Evolutionary conservation across 2,113 vertebrate species (phyloP), one percentile per base, ranked within the genome.

Genomic region (Strigops habroptila): DNA sequence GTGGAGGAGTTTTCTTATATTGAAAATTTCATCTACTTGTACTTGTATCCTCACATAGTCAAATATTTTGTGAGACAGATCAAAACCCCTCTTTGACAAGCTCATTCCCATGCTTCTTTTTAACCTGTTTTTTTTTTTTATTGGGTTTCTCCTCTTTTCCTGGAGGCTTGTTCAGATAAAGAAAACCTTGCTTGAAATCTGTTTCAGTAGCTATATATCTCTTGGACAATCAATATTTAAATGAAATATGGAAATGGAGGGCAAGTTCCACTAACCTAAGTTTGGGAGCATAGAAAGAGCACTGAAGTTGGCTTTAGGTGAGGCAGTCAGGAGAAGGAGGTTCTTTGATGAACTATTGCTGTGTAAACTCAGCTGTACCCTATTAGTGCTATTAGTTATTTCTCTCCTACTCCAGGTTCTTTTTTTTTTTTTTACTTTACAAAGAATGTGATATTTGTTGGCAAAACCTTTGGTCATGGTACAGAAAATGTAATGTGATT

Each of bases 1-100:
- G 93, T 95, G 96, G 91, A 94, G 94, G 95, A 96, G 93, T 97
- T 96, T 94, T 95, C 91, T 95, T 96, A 83, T 71, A 83, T 0
- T 5, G 90, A 97, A 95, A 96, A 95, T 94, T 96, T 94, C 88
- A 95, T 95, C 95, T 94, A 63, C 96, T 91, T 95, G 71, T 96
- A 94, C 93, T 96, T 96, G 93, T 96, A 94, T 96, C 71, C 91
- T 96, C 79, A 90, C 88, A 91, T 25, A 96, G 95, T 96, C 94
- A 97, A 96, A 91, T 95, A 93, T 94, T 97, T 96, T 95, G 96
- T 94, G 96, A 97, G 95, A 97, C 92, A 95, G 88, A 97, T 97
- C 96, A 95, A 95, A 97, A 96, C 95, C 82, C 79, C 63, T 90
- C 82, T 90, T 80, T 97, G 96, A 97, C 96, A 96, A 93, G 87